Evolutionary conservation across 2,113 vertebrate genomes (phyloP).

Genomic region (Triplophysa tibetana): DNA sequence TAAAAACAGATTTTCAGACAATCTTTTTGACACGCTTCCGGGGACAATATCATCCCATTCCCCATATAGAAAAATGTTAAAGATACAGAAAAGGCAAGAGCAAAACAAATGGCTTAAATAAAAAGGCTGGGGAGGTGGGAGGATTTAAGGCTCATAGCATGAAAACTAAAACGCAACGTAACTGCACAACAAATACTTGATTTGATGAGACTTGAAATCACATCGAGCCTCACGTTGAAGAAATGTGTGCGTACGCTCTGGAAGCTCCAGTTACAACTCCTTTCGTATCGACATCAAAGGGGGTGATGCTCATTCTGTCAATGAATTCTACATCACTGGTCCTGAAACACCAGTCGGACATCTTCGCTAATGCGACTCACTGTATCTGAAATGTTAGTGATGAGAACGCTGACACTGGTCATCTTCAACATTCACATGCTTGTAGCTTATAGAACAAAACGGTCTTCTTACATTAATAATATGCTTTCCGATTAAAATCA

Average conservation of each 20-base stretch:
- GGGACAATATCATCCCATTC: constrained; percentile 39
- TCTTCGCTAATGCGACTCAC: constrained; percentile 17
- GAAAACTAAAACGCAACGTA: constrained; percentile 23
- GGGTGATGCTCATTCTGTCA: background rate
- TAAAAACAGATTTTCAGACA: constrained; percentile 55
- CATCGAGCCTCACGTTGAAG: constrained; percentile 9
- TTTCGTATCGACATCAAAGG: constrained; percentile 17
- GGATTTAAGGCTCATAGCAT: constrained; percentile 48
- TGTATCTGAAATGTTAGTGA: constrained; percentile 43
- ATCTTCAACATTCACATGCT: constrained; percentile 36
- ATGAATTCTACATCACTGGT: background rate
- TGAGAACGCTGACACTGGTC: constrained; percentile 36
- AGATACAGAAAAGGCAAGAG: constrained; percentile 41
- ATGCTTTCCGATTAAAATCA: constrained; percentile 16
- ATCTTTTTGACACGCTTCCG: constrained; percentile 56
- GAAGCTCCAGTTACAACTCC: constrained; percentile 45
- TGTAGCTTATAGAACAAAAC: constrained; percentile 55
- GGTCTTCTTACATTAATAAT: constrained; percentile 40
- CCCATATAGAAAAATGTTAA: constrained; percentile 40
- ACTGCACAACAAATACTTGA: constrained; percentile 36
- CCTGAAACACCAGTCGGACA: constrained; percentile 37
- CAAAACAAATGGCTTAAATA: constrained; percentile 34
- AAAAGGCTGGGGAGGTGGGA: background rate
- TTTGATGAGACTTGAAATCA: background rate
- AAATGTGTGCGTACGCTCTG: constrained; percentile 11